A percentile compares a stretch with the other conserved stretches of the same genome.
These are phyloP conservation scores for Argyrosomus regius DNA, from an alignment of 2,797 vertebrate genomes.

Conservation along the genomic window DNA sequence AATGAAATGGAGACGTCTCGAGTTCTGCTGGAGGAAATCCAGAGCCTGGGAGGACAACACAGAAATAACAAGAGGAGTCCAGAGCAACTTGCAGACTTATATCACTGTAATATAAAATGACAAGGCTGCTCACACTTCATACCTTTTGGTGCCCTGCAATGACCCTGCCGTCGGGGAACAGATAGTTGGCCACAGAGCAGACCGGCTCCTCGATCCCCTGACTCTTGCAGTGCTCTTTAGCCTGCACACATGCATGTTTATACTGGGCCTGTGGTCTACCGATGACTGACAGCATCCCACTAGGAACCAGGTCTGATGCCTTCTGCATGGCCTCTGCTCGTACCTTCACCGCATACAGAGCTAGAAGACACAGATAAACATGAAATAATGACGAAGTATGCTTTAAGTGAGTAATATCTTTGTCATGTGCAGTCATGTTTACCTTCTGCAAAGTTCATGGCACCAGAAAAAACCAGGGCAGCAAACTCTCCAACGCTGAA, in stretches of 20 bases:
- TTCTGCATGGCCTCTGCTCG: slow-evolving; percentile 96
- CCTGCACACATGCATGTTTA: slow-evolving; percentile 88
- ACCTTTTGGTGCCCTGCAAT: slow-evolving; percentile 95
- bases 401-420: not conserved
- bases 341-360: slow-evolving; percentile 92
- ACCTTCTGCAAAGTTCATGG: slow-evolving; percentile 94
- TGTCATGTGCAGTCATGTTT: slow-evolving; percentile 6
- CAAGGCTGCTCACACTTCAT: not conserved
- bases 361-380: slow-evolving; percentile 69
- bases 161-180: slow-evolving; percentile 94
- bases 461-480: slow-evolving; percentile 95
- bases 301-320: slow-evolving; percentile 88
- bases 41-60: slow-evolving; percentile 86
- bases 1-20: slow-evolving; percentile 83
- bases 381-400: accelerated
- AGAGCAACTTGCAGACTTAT: not conserved
- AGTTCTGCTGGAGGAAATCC: slow-evolving; percentile 91
- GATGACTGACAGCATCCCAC: slow-evolving; percentile 94
- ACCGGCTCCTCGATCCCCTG: slow-evolving; percentile 88
- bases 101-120: not conserved
- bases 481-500: slow-evolving; percentile 97
- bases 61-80: not conserved
- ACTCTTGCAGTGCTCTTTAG: slow-evolving; percentile 89
- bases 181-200: slow-evolving; percentile 92
- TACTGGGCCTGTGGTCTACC: slow-evolving; percentile 88